These are phyloP conservation scores for Drosophila nigritarsus DNA, from an alignment of 2,888 invertebrate species.

Conservation along the genomic window DNA sequence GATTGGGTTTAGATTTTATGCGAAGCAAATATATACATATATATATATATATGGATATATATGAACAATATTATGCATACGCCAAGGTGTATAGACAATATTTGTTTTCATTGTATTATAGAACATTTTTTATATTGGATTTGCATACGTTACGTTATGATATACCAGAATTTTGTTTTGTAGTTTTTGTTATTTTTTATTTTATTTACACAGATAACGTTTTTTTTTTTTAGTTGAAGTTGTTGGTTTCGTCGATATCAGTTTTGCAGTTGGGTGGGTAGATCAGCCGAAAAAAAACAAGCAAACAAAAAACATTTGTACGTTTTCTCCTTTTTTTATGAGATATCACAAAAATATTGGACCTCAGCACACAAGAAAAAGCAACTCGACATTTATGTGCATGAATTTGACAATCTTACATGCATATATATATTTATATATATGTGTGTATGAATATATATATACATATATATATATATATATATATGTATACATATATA, in stretches of 20 bases:
- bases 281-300: slow-evolving; percentile 73
- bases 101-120: slow-evolving; percentile 21
- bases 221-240: slow-evolving; percentile 35
- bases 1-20: slow-evolving; percentile 10
- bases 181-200: slow-evolving; percentile 20
- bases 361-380: slow-evolving; percentile 47
- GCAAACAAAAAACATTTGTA: slow-evolving; percentile 74
- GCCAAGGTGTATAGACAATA: slow-evolving; percentile 39
- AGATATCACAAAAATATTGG: slow-evolving; percentile 42
- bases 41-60: slow-evolving; percentile 15
- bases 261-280: slow-evolving; percentile 63
- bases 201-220: slow-evolving; percentile 26
- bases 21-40: slow-evolving; percentile 26
- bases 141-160: slow-evolving; percentile 60
- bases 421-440: slow-evolving; percentile 6
- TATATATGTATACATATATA: background rate
- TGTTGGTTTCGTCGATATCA: slow-evolving; percentile 64
- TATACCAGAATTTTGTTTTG: slow-evolving; percentile 47
- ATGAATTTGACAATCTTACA: slow-evolving; percentile 10
- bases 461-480: background rate
- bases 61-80: slow-evolving; percentile 55
- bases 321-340: slow-evolving; percentile 28
- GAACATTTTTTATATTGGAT: slow-evolving; percentile 22
- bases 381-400: slow-evolving; percentile 26
- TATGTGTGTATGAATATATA: slow-evolving; percentile 3